These are phyloP conservation scores for Lasioglossum lativentre DNA, from an alignment of 2,888 invertebrate species.

Conservation along the genomic window DNA sequence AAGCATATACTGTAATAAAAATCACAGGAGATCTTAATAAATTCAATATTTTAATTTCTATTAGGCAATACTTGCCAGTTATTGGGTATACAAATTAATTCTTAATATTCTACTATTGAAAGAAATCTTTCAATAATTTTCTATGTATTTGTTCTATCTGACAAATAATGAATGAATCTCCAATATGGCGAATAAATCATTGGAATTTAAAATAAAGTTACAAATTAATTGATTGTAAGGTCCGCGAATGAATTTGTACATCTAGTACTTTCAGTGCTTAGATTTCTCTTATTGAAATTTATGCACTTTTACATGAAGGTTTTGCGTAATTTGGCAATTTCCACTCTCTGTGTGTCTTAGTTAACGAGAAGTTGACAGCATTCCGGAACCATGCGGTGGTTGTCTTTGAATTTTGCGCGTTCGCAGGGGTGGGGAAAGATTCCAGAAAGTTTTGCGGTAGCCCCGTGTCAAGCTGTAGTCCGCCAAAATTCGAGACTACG, in stretches of 20 bases:
- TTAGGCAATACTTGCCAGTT: no score
- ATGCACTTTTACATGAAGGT: not conserved
- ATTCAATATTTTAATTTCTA: no score
- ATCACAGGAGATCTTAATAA: not conserved
- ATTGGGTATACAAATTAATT: not conserved
- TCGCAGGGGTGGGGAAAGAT: conserved; percentile 43
- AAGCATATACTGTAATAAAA: no score
- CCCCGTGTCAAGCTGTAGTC: conserved; percentile 59
- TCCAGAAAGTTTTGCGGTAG: conserved; percentile 69
- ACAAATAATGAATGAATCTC: not conserved
- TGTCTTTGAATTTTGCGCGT: conserved; percentile 47
- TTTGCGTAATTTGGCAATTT: not conserved
- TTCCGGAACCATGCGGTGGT: not conserved
- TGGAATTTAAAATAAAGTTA: not conserved
- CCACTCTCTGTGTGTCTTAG: not conserved
- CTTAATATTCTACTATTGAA: not conserved
- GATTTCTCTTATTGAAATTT: not conserved
- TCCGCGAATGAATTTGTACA: no score
- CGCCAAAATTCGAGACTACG: conserved; percentile 79
- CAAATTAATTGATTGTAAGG: not conserved
- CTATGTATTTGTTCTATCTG: not conserved
- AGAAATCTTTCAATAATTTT: not conserved
- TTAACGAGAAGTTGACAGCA: not conserved
- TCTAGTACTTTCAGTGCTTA: not conserved
- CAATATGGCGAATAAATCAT: no score